These are phyloP conservation scores for Chelmon rostratus DNA, from an alignment of 2,797 vertebrate species.

Conservation along the genomic window DNA sequence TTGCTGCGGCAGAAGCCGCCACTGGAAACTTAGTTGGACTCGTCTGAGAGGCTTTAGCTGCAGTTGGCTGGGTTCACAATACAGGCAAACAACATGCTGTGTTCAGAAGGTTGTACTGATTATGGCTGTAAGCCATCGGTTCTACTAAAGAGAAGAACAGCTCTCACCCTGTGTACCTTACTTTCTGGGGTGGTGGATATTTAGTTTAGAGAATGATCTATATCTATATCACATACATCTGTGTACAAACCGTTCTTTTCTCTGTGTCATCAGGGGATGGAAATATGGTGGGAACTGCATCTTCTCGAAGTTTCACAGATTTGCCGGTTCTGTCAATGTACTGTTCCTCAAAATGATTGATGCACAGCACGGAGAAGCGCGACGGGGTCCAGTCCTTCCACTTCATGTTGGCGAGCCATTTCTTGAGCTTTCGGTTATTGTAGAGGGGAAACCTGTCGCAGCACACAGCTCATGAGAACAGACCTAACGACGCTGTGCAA, in stretches of 20 bases:
- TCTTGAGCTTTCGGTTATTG: conserved; percentile 73
- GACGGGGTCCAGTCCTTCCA: conserved; percentile 78
- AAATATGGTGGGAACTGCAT: conserved; percentile 82
- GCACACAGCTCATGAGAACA: not conserved
- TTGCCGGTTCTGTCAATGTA: conserved; percentile 72
- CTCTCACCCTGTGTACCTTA: conserved; percentile 68
- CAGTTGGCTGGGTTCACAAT: conserved; percentile 36
- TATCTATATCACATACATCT: not conserved
- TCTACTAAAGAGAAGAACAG: not conserved
- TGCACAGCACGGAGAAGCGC: conserved; percentile 80
- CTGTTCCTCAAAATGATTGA: conserved; percentile 76
- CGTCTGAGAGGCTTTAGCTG: conserved; percentile 36
- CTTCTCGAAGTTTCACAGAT: conserved; percentile 68
- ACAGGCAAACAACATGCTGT: not conserved
- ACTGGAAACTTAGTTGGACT: conserved; percentile 8
- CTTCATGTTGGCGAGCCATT: conserved; percentile 79
- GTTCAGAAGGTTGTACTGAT: not conserved
- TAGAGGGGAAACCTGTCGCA: conserved; percentile 76
- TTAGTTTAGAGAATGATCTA: not conserved
- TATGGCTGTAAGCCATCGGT: not conserved
- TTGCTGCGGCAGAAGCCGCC: not conserved
- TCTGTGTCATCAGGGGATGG: conserved; percentile 35
- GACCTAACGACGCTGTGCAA: fast-evolving
- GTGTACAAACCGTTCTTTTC: conserved; percentile 59
- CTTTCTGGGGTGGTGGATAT: conserved; percentile 34